These are phyloP conservation scores for Cygnus olor DNA, from an alignment of 2,797 vertebrate species.

Conservation along the genomic window DNA sequence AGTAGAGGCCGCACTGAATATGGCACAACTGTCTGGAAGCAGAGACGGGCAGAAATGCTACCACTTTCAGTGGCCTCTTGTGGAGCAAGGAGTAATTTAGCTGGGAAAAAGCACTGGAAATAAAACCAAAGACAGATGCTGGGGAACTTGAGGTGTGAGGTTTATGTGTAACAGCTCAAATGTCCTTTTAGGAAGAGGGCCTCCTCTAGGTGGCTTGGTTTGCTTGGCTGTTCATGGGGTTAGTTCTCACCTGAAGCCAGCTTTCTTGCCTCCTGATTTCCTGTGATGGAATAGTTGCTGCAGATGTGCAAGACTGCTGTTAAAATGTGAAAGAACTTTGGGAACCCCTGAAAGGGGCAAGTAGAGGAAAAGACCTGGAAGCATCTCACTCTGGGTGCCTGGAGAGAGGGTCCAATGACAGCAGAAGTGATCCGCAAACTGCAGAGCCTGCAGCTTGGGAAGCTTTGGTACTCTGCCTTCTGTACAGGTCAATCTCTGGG, in stretches of 20 bases:
- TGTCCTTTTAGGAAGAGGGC: background rate
- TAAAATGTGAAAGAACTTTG: background rate
- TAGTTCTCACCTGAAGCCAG: background rate
- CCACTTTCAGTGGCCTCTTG: background rate
- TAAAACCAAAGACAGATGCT: background rate
- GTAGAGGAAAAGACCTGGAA: background rate
- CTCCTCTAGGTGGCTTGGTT: no score
- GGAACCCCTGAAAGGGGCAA: background rate
- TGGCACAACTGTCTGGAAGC: background rate
- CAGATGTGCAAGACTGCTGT: background rate
- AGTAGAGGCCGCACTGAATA: background rate
- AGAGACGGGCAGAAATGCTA: background rate
- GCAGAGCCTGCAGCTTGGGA: background rate
- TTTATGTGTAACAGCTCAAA: background rate
- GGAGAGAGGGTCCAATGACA: background rate
- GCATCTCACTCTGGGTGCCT: background rate
- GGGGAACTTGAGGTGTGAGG: background rate
- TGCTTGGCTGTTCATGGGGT: background rate
- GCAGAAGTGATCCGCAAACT: background rate
- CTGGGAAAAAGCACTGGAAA: background rate
- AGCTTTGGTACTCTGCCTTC: background rate
- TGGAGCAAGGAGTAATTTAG: background rate
- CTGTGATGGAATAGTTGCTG: background rate
- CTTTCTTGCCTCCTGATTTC: background rate
- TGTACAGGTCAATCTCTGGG: background rate